Base-by-base conservation (phyloP, 1,140 invertebrate genomes). In the Hestina assimilis region DNA sequence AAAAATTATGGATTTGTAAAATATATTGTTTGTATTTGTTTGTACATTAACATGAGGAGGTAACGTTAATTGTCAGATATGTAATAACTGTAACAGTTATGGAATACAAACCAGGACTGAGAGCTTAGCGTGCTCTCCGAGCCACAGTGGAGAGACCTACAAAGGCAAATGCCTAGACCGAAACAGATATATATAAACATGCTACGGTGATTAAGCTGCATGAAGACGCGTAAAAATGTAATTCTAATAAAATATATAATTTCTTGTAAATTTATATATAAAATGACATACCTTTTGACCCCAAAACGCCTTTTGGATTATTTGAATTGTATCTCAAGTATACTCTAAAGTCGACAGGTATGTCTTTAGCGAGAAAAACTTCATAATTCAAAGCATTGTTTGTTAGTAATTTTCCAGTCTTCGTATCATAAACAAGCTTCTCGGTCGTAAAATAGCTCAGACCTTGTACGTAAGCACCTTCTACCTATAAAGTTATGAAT, bases 381-480 rank as follows among this genome's bases (percentile, higher is more conserved):
- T 96, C 95, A 79, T 97, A 97, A 59, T 91, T 94, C 92, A 95
- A 95, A 17, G 95, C 95, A 63, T 93, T 90, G 61, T 94, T 92
- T 7, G 94, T 95, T 0, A 94, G 83, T n/a, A 94, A 83, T 55
- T 90, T 80, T 8, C 94, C 96, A 12, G 92, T 94, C 21, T 89
- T 60, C 9, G 89, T 79, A 72, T 95, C 90, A 59, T 91, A 93
- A 0, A 92, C 87, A 12, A 95, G 81, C 54, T 94, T 89, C 80
- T 97, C 96, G 1, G 81, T 89, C 0, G 93, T 92, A 89, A 92
- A 95, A 72, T 95, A 94, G 21, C 96, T 96, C 1, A 95, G 60
- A 1, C 95, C 96, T 94, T 97, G 96, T 1, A 96, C 86, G 75
- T 95, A 96, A 1, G 94, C 94, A 5, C 96, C 96, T 90, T 96